Percentiles rank a stretch among this genome's conserved stretches.
phyloP scores from a whole-genome alignment of 2,113 vertebrate species.

The Malurus elegans region DNA sequence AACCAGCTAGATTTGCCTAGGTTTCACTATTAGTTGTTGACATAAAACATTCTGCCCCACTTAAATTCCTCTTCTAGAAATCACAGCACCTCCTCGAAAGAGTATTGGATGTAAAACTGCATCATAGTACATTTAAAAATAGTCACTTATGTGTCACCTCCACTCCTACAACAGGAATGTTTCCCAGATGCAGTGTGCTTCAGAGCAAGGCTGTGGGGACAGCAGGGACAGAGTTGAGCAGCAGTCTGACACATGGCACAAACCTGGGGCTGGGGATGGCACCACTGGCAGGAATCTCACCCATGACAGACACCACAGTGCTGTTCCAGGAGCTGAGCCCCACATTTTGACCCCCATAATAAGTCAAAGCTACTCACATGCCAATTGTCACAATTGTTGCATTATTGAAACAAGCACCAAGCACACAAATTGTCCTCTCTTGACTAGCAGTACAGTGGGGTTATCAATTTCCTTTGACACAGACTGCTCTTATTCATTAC shows the following conservation, averaged over 20 bases:
- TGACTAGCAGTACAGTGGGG: too few relatives aligned
- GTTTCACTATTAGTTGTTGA: not conserved
- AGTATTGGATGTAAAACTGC: not conserved
- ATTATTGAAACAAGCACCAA: not conserved
- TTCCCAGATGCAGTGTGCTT: not conserved
- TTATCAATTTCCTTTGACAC: not conserved
- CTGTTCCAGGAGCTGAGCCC: not conserved
- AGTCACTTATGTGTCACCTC: not conserved
- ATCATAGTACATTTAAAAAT: not conserved
- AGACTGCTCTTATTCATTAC: not conserved
- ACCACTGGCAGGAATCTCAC: not conserved
- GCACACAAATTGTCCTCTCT: not conserved
- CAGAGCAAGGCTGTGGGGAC: not conserved
- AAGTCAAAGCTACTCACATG: not conserved
- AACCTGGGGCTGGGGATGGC: not conserved
- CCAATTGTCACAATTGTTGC: not conserved
- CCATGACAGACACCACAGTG: accelerated
- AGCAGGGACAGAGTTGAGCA: accelerated
- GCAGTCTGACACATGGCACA: not conserved
- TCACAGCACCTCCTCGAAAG: not conserved
- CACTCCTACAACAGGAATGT: accelerated
- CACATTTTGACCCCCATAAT: not conserved
- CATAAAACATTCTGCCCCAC: not conserved
- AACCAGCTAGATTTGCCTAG: not conserved
- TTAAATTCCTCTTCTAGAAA: not conserved